Percentiles rank a stretch among this genome's conserved stretches.
Conservation (phyloP, 1,140 invertebrate species). For the Halotydeus destructor region DNA sequence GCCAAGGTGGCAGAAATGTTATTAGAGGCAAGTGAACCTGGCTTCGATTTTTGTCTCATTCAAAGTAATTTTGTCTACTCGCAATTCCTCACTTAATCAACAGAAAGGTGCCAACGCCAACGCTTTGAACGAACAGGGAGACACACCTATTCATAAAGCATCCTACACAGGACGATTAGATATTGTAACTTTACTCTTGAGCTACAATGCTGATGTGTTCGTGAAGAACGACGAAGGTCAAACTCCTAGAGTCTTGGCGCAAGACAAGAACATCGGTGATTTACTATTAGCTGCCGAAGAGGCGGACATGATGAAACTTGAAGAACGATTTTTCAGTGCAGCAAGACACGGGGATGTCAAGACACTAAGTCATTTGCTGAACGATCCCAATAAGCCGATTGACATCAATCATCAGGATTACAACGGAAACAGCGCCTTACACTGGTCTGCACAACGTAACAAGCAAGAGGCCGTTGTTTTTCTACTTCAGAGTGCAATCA, state of each 20-base stretch:
- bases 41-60: background rate
- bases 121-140: constrained; percentile 26
- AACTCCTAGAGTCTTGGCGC: constrained; percentile 32
- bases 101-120: constrained; percentile 28
- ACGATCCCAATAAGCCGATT: constrained; percentile 7
- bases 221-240: constrained; percentile 38
- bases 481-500: constrained; percentile 36
- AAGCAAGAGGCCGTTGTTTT: constrained; percentile 40
- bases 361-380: constrained; percentile 25
- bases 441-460: constrained; percentile 40
- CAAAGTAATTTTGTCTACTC: background rate
- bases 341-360: constrained; percentile 34
- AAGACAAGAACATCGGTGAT: constrained; percentile 31
- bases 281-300: constrained; percentile 35
- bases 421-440: constrained; percentile 42
- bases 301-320: constrained; percentile 29
- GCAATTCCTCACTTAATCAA: constrained; percentile 12
- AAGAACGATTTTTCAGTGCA: constrained; percentile 34
- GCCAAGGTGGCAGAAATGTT: constrained; percentile 22
- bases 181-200: constrained; percentile 26
- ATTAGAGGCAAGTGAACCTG: constrained; percentile 20
- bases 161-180: constrained; percentile 27
- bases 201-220: constrained; percentile 26
- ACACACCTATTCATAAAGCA: constrained; percentile 32
- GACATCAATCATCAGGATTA: constrained; percentile 22